Base-by-base conservation (phyloP, 2,888 invertebrate genomes). In the Scaptomyza parva region DNA sequence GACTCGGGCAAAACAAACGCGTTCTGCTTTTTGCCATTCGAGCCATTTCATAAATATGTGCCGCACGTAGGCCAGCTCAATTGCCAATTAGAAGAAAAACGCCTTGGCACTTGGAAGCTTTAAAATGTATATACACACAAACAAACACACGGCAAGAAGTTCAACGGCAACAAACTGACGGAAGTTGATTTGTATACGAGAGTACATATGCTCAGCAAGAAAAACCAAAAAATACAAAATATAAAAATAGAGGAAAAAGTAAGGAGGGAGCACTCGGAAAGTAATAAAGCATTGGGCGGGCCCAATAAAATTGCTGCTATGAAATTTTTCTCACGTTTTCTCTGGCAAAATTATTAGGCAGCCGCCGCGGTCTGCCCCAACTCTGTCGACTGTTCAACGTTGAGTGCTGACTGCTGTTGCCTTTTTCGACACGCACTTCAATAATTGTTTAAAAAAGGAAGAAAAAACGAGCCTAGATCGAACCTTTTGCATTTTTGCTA, bases 111-210 rank as follows among this genome's bases (percentile, higher is more conserved):
- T 77, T 68, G 62, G 61, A 35, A 26, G 75, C 74, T 75, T 75
- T 76, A 76, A 76, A 76, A 72, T 72, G 48, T 30, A 37, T 53
- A n/a, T 47, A 40, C 37, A 57, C 24, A 37, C 40, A 12, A 24
- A 45, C 26, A 43, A n/a, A 52, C 9, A 40, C 20, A 33, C 14
- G 20, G 20, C 18, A n/a, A n/a, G 51, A 54, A 60, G 60, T 69
- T 39, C 4, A 43, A 45, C 44, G 41, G 22, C 62, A 76, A 74
- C 72, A 76, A 68, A 70, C 78, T 75, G 70, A 44, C 87, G 88
- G 84, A 89, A 80, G 89, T 84, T 86, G 82, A 89, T 87, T 87
- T 88, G 88, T 88, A 89, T 86, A 86, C 77, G 76, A 52, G 44
- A 52, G 52, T 52, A 50, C 70, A 59, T 51, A 69, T 68, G 64